Evolutionary conservation across 2,113 vertebrate genomes (phyloP).

Genomic region (Oreochromis tanganicae): DNA sequence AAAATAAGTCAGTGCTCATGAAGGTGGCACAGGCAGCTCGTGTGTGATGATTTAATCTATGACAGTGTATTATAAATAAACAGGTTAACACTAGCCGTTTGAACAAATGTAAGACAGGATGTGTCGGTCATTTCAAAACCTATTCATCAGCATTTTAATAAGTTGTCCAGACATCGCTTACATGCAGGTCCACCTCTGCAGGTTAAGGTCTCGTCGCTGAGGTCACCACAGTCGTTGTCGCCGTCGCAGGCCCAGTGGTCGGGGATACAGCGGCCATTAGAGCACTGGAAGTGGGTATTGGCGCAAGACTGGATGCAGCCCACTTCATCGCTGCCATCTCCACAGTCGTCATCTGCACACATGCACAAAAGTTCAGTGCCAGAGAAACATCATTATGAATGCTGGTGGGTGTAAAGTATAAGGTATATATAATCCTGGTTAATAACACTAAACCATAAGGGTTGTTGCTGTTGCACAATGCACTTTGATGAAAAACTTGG

Average conservation of each 20-base stretch:
- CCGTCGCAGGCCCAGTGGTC: slow-evolving; percentile 93
- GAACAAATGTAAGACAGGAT: not conserved
- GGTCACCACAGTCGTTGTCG: slow-evolving; percentile 96
- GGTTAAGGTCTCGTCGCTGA: slow-evolving; percentile 88
- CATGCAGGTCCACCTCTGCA: slow-evolving; percentile 81
- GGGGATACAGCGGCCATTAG: slow-evolving; percentile 87
- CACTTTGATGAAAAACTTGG: not conserved
- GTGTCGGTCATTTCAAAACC: not conserved
- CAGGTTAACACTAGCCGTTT: not conserved
- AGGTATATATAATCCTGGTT: not conserved
- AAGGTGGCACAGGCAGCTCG: not conserved
- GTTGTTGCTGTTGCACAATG: not conserved
- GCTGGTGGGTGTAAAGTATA: not conserved
- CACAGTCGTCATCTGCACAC: slow-evolving; percentile 88
- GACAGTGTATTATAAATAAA: not conserved
- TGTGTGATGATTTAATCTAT: not conserved
- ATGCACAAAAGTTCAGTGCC: not conserved
- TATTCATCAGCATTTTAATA: not conserved
- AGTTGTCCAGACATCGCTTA: slow-evolving; percentile 46
- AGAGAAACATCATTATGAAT: not conserved
- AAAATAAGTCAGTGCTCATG: not conserved
- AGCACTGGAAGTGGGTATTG: slow-evolving; percentile 85
- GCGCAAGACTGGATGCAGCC: slow-evolving; percentile 85
- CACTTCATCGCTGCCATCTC: slow-evolving; percentile 88
- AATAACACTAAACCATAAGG: not conserved